Evolutionary conservation across 1,140 invertebrate genomes (phyloP).

Genomic region (Polypedilum pembai): DNA sequence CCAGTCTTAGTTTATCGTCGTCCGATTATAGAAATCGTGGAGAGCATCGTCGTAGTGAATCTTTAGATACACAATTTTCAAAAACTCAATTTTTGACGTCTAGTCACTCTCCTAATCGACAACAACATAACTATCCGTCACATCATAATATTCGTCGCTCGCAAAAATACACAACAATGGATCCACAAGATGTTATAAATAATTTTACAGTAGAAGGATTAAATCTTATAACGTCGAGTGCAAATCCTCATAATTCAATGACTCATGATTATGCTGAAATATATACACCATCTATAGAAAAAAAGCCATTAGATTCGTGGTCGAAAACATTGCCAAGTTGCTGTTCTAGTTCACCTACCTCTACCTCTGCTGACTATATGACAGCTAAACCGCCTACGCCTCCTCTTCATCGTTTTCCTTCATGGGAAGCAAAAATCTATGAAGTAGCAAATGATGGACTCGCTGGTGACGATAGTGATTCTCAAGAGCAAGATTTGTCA

Average conservation of each 20-base stretch:
- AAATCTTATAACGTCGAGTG: slow-evolving; percentile 39
- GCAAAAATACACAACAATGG: slow-evolving; percentile 46
- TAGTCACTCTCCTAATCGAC: slow-evolving; percentile 36
- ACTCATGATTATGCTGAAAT: slow-evolving; percentile 88
- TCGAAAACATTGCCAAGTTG: slow-evolving; percentile 47
- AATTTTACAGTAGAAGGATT: slow-evolving; percentile 52
- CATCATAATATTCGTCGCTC: slow-evolving; percentile 40
- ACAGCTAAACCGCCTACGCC: slow-evolving; percentile 70
- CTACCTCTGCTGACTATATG: slow-evolving; percentile 40
- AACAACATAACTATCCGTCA: slow-evolving; percentile 37
- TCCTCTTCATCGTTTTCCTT: slow-evolving; percentile 79
- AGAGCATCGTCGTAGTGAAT: slow-evolving; percentile 45
- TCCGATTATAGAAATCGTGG: slow-evolving; percentile 41
- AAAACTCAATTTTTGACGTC: slow-evolving; percentile 39
- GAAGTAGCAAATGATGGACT: slow-evolving; percentile 80
- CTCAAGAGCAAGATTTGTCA: slow-evolving; percentile 32
- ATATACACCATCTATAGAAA: slow-evolving; percentile 82
- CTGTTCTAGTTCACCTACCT: slow-evolving; percentile 44
- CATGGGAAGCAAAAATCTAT: slow-evolving; percentile 93
- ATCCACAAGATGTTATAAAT: slow-evolving; percentile 44
- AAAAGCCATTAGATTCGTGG: slow-evolving; percentile 44
- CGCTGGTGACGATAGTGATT: slow-evolving; percentile 32
- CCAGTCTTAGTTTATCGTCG: slow-evolving; percentile 44
- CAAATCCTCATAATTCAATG: slow-evolving; percentile 42
- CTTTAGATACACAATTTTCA: slow-evolving; percentile 42